Evolutionary conservation across 2,797 vertebrate genomes (phyloP).

Genomic region (Arctocebus calabarensis): DNA sequence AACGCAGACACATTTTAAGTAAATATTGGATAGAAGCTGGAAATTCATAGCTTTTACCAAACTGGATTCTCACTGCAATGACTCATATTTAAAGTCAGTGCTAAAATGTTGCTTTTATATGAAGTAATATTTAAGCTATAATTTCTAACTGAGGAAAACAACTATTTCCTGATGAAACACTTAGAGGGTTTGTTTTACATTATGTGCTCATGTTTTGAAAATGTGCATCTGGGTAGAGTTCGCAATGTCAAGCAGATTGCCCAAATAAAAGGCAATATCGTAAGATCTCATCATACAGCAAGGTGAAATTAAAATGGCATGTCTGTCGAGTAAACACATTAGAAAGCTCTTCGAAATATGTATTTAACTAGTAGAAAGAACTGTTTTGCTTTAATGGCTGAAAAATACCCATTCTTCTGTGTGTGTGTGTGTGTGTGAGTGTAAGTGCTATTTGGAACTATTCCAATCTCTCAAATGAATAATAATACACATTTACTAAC

Average conservation of each 20-base stretch:
- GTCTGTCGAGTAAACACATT: neutral
- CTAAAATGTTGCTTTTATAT: constrained; percentile 81
- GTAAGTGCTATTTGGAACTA: constrained; percentile 60
- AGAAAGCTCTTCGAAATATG: constrained; percentile 44
- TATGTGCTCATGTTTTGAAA: constrained; percentile 70
- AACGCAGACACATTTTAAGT: constrained; percentile 68
- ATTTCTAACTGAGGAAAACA: constrained; percentile 79
- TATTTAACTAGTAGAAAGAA: constrained; percentile 55
- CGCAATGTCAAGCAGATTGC: constrained; percentile 74
- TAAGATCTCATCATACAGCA: constrained; percentile 71
- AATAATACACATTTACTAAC: constrained; percentile 45
- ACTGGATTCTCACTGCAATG: constrained; percentile 78
- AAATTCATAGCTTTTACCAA: constrained; percentile 79
- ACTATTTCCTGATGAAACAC: constrained; percentile 77
- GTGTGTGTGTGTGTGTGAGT: neutral
- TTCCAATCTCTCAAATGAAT: constrained; percentile 45
- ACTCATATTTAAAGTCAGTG: constrained; percentile 82
- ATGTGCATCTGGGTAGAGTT: constrained; percentile 75
- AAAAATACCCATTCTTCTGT: constrained; percentile 18
- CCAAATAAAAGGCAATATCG: constrained; percentile 58
- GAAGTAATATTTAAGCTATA: constrained; percentile 81
- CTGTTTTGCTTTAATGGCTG: constrained; percentile 41
- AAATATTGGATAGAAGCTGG: constrained; percentile 32
- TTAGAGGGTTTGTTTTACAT: constrained; percentile 73
- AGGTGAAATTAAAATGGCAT: constrained; percentile 74